These are phyloP conservation scores for Takifugu rubripes DNA, from an alignment of 2,797 vertebrate species.

Conservation along the genomic window DNA sequence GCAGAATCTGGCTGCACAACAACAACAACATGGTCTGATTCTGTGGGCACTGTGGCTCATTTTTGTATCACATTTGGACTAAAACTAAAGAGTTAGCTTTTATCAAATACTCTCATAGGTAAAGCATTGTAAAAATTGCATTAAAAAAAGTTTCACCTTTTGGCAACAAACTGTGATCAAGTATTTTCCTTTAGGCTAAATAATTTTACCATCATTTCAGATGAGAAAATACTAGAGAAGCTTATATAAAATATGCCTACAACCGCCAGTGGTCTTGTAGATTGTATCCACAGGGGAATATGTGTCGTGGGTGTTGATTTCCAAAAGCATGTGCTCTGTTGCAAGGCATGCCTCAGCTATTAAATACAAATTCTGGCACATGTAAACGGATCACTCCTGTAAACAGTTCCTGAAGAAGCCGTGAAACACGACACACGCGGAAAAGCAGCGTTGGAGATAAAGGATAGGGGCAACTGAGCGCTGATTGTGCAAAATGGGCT, in stretches of 20 bases:
- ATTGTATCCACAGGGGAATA: slow-evolving; percentile 65
- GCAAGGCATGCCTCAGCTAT: slow-evolving; percentile 69
- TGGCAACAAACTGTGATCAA: no score
- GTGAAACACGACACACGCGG: slow-evolving; percentile 74
- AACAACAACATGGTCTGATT: no score
- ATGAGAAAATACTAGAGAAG: slow-evolving; percentile 2
- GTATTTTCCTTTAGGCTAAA: not conserved
- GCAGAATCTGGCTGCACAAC: no score
- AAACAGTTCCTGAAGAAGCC: slow-evolving; percentile 77
- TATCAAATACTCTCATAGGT: no score
- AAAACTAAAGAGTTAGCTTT: no score
- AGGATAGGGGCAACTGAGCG: slow-evolving; percentile 64
- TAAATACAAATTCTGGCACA: slow-evolving; percentile 75
- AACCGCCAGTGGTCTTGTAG: slow-evolving; percentile 40
- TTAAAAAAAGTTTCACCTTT: no score
- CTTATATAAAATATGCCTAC: slow-evolving; percentile 45
- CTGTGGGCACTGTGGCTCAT: no score
- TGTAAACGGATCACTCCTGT: slow-evolving; percentile 76
- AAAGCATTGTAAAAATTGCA: no score
- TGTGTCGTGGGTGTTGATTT: slow-evolving; percentile 82
- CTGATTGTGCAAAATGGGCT: slow-evolving; percentile 64
- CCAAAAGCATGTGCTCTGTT: slow-evolving; percentile 72
- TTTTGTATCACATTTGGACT: no score
- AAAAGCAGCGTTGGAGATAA: slow-evolving; percentile 77
- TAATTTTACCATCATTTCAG: not conserved